These are phyloP conservation scores for Chironex yamaguchii DNA, from an alignment of 30 jellyfish, hydroid and myxozoan species.

Conservation along the genomic window DNA sequence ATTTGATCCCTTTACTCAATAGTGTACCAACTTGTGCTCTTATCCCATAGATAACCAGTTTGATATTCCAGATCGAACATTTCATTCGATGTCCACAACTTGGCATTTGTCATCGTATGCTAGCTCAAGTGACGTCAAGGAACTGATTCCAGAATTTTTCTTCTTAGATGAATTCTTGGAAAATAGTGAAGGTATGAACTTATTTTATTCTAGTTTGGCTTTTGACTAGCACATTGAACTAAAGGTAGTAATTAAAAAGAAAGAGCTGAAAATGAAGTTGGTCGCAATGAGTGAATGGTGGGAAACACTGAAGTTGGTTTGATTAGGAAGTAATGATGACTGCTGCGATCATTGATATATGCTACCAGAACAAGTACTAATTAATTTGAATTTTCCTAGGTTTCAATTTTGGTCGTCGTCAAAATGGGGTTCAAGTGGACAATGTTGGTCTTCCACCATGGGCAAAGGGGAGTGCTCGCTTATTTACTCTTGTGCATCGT, in stretches of 20 bases:
- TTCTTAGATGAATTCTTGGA: slow-evolving; percentile 88
- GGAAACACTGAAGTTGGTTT: no score
- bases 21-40: no score
- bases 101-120: slow-evolving; percentile 96
- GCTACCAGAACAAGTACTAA: no score
- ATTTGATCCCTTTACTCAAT: no score
- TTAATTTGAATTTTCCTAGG: slow-evolving; percentile 40
- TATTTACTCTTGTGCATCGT: slow-evolving; percentile 81
- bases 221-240: no score
- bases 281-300: no score
- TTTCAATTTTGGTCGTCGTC: slow-evolving; percentile 89
- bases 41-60: slow-evolving; percentile 84
- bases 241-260: no score
- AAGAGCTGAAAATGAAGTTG: no score
- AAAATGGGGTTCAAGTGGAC: slow-evolving; percentile 81
- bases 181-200: slow-evolving; percentile 77
- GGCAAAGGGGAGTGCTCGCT: slow-evolving; percentile 89
- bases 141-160: slow-evolving; percentile 96
- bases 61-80: slow-evolving; percentile 99
- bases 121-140: slow-evolving; percentile 97
- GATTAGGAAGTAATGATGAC: no score
- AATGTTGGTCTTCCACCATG: slow-evolving; percentile 89
- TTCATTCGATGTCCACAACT: slow-evolving; percentile 90
- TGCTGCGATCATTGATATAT: no score
- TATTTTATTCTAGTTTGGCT: no score